Percentiles rank a stretch among this genome's conserved stretches.
These are phyloP conservation scores for Plebejus anna DNA, from an alignment of 2,888 invertebrate species.

Conservation along the genomic window DNA sequence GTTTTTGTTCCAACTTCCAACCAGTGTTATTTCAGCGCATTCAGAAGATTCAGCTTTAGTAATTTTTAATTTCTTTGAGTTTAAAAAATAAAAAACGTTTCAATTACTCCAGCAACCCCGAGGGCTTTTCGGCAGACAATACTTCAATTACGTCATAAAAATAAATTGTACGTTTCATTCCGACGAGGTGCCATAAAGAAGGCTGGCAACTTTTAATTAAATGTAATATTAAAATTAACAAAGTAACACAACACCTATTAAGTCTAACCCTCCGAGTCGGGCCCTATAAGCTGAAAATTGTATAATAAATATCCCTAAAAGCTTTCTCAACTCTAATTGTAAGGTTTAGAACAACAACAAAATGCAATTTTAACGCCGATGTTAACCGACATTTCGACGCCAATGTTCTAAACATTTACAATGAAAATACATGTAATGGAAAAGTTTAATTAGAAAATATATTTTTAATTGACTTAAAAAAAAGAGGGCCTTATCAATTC, in stretches of 20 bases:
- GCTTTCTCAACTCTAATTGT: constrained; percentile 54
- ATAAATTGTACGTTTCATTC: constrained; percentile 27
- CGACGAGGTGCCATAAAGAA: constrained; percentile 31
- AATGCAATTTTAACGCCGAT: constrained; percentile 52
- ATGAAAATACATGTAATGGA: neutral
- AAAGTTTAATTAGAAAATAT: neutral
- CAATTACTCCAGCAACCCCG: neutral
- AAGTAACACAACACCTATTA: constrained; percentile 53
- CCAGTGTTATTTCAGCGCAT: neutral
- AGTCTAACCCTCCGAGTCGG: constrained; percentile 31
- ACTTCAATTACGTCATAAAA: constrained; percentile 21
- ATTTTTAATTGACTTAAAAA: neutral
- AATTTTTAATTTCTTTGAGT: neutral
- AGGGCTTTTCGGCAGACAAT: constrained; percentile 20
- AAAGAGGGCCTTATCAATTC: too few relatives aligned
- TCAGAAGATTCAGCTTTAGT: neutral
- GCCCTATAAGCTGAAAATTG: constrained; percentile 54
- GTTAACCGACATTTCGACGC: constrained; percentile 26
- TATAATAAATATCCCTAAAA: constrained; percentile 62
- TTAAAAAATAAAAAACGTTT: constrained; percentile 3
- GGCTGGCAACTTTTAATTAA: constrained; percentile 59
- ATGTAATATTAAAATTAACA: constrained; percentile 64
- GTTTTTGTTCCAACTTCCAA: neutral
- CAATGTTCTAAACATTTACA: neutral
- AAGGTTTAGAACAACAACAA: constrained; percentile 53